Base-by-base conservation (phyloP, 2,888 invertebrate species). In the Gymnoscelis rufifasciata region DNA sequence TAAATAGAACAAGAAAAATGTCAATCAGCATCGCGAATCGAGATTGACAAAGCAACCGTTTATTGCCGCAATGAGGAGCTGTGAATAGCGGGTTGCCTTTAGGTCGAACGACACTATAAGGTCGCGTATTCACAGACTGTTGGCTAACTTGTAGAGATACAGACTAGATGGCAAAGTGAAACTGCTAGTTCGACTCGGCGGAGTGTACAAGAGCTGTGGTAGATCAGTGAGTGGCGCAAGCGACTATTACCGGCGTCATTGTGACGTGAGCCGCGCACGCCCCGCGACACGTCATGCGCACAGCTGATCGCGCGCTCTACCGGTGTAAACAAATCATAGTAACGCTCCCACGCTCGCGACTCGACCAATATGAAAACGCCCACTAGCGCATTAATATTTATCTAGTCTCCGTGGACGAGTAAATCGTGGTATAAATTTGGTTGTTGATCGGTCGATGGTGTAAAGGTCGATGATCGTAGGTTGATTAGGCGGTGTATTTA, bases 291-390 rank as follows among this genome's bases (percentile, higher is more conserved):
- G 79, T 78, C 81, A 79, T 68, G 50, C 68, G 68, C 67, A 54
- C 84, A 84, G 84, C 84, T 84, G 84, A 83, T 83, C 77, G 78
- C 69, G 63, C 68, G 62, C 71, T 68, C 71, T 66, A 60, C 65
- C 68, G 65, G 69, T 66, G 81, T 84, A 84, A 86, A 84, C 83
- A 83, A 82, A 84, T 81, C 81, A 83, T 84, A 83, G 83, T 84
- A 82, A 63, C 62, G 65, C 78, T 76, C 79, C 82, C 82, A 83
- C 83, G 81, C 79, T 59, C 54, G 56, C 47, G 43, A 45, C 54
- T 48, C 47, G 52, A 51, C 54, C 57, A 55, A 59, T 52, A 63
- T 56, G 47, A 59, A 52, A 47, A 54, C 57, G 47, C 47, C 56
- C 47, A 53, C 54, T 39, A 64, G 47, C 37, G 55, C 62, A 62